Evolutionary conservation across 2,888 invertebrate genomes (phyloP).

Genomic region (Marronus borbonicus): DNA sequence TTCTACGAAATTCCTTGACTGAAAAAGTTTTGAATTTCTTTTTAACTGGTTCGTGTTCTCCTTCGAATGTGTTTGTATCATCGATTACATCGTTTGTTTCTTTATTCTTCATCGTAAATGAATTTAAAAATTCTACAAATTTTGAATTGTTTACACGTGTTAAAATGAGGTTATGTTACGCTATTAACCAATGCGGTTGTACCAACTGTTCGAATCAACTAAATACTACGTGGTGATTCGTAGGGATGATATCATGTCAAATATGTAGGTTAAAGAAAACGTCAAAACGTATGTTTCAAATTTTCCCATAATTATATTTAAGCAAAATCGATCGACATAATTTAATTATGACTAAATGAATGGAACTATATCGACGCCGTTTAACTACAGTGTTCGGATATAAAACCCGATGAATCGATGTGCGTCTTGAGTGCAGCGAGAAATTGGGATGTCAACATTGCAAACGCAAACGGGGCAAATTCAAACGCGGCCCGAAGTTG

Average conservation of each 20-base stretch:
- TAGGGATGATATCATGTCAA: constrained; percentile 17
- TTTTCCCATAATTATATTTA: constrained; percentile 10
- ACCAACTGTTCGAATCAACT: constrained; percentile 26
- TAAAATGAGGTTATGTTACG: constrained; percentile 9
- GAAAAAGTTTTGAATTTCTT: constrained; percentile 48
- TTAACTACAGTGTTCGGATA: not conserved
- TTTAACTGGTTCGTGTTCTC: constrained; percentile 7
- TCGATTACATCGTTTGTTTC: not conserved
- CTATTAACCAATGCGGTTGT: constrained; percentile 28
- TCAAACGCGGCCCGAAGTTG: constrained; percentile 38
- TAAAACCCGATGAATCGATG: constrained; percentile 26
- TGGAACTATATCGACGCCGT: not conserved
- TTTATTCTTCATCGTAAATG: constrained; percentile 19
- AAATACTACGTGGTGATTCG: not conserved
- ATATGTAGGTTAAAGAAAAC: constrained; percentile 44
- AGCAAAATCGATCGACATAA: constrained; percentile 20
- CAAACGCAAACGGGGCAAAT: constrained; percentile 45
- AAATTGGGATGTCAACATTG: constrained; percentile 49
- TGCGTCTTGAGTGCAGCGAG: constrained; percentile 21
- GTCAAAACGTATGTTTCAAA: constrained; percentile 33
- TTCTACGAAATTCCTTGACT: constrained; percentile 47
- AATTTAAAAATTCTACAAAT: not conserved
- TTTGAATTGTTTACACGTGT: constrained; percentile 17
- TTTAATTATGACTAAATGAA: constrained; percentile 29
- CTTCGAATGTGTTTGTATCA: not conserved